Base-by-base conservation (phyloP, 2,797 vertebrate genomes). In the Lophius americanus region DNA sequence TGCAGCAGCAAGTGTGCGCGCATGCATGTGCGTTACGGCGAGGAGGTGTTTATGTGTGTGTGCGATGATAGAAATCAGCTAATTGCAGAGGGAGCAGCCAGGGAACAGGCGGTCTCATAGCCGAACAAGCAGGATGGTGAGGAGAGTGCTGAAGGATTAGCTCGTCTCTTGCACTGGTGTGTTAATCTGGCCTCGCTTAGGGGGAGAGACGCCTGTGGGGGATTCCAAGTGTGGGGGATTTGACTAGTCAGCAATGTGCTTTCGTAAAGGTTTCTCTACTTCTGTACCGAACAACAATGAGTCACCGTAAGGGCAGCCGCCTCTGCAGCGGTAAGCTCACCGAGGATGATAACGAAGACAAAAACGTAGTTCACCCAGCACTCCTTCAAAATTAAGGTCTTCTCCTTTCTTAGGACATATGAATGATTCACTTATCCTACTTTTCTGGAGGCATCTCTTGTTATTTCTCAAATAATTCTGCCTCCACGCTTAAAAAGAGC, bases 221-320 rank as follows among this genome's bases (percentile, higher is more conserved):
- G 85, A 78, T 85, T 84, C 84, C 51, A 82, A 84, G 73, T 83
- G 79, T 23, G 23, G 23, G 23, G 23, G 23, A 23, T 23, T 23
- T 23, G 84, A 81, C 85, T 74, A 77, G 83, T 89, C 86, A 90
- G 88, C 86, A 87, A 66, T 85, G 78, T 82, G 83, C 70, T 78
- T 68, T 51, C 58, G 61, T 74, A 60, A 70, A 81, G 77, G 14
- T 71, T 78, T 65, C 69, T 72, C 23, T 59, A 57, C 23, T 7
- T 60, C 72, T 67, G 64, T 52, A 70, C 72, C 32, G 47, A 68
- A 71, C 64, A 66, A 76, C 64, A 70, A 47, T 60, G 69, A 85
- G 74, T 76, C 82, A 81, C 70, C 38, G 61, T 9, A 33, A 78
- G 66, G 70, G 60, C 4, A 51, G 56, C 35, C 4, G 60, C 57